Conservation (phyloP, 2,888 invertebrate genomes). For the Linnaemya tessellans region DNA sequence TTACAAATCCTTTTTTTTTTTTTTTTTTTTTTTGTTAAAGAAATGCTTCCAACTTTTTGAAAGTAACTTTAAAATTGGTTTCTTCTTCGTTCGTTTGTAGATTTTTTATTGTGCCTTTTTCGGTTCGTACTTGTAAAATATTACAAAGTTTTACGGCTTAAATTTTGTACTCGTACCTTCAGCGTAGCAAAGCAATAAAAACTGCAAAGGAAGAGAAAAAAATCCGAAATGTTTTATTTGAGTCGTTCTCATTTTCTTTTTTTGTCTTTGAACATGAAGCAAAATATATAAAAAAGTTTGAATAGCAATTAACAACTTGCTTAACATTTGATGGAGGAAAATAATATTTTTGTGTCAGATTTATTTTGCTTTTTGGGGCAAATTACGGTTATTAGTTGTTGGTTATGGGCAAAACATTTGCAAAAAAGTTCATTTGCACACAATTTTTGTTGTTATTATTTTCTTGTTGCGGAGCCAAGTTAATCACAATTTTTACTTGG, state of each 20-base stretch:
- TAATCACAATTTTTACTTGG: slow-evolving; percentile 53
- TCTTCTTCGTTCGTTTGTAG: not conserved
- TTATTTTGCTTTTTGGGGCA: slow-evolving; percentile 41
- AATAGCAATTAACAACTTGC: slow-evolving; percentile 60
- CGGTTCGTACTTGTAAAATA: slow-evolving; percentile 18
- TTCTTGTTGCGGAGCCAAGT: slow-evolving; percentile 16
- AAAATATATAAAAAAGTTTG: slow-evolving; percentile 39
- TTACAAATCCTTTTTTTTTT: not conserved
- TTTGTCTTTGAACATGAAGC: slow-evolving; percentile 21
- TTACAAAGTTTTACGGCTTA: slow-evolving; percentile 40
- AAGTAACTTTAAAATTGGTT: slow-evolving; percentile 51
- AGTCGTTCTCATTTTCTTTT: slow-evolving; percentile 4
- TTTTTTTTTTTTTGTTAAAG: not conserved
- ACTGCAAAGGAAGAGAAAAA: not conserved
- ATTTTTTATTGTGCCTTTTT: slow-evolving; percentile 1
- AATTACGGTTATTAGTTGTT: slow-evolving; percentile 26
- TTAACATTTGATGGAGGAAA: slow-evolving; percentile 54
- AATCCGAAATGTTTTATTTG: slow-evolving; percentile 21
- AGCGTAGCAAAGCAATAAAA: not conserved
- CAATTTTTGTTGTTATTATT: slow-evolving; percentile 6
- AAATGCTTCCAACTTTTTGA: not conserved
- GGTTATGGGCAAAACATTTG: slow-evolving; percentile 16
- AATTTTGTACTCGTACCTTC: slow-evolving; percentile 16
- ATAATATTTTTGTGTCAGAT: slow-evolving; percentile 56
- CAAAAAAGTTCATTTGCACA: slow-evolving; percentile 9